Evolutionary conservation across 2,888 invertebrate species (phyloP).

Genomic region (Listrodromus nycthemerus): DNA sequence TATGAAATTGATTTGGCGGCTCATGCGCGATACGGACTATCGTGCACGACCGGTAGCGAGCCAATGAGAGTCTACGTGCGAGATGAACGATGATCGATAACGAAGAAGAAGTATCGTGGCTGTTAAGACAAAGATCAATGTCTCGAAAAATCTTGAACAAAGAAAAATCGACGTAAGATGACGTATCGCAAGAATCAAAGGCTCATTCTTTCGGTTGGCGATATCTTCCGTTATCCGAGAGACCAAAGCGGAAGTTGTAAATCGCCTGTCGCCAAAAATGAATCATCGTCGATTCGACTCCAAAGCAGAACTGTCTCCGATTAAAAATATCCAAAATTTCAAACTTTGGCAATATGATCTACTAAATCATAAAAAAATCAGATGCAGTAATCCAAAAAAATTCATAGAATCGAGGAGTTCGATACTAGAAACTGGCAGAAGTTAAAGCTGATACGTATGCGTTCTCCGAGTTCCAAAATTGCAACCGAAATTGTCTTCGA

Average conservation of each 20-base stretch:
- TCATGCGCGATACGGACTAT: slow-evolving; percentile 62
- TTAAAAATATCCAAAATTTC: too few relatives aligned
- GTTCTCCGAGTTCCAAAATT: slow-evolving; percentile 25
- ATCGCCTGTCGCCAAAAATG: neutral
- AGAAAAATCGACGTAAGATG: neutral
- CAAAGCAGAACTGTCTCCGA: too few relatives aligned
- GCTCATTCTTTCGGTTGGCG: neutral
- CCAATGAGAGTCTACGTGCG: slow-evolving; percentile 21
- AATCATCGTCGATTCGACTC: too few relatives aligned
- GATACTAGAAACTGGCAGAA: neutral
- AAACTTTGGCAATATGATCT: too few relatives aligned
- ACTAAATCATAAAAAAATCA: neutral
- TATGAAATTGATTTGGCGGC: slow-evolving; percentile 82
- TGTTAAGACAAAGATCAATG: neutral
- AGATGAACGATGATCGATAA: slow-evolving; percentile 26
- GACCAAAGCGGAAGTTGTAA: neutral
- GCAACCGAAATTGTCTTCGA: too few relatives aligned
- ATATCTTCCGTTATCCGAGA: neutral
- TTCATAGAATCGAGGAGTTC: neutral
- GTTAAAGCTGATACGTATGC: slow-evolving; percentile 17
- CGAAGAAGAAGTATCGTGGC: neutral
- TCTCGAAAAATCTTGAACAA: neutral
- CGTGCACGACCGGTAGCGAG: slow-evolving; percentile 2
- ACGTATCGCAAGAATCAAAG: neutral
- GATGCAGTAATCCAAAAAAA: neutral